Base-by-base conservation (phyloP, 2,888 invertebrate species). In the Caenorhabditis afra region DNA sequence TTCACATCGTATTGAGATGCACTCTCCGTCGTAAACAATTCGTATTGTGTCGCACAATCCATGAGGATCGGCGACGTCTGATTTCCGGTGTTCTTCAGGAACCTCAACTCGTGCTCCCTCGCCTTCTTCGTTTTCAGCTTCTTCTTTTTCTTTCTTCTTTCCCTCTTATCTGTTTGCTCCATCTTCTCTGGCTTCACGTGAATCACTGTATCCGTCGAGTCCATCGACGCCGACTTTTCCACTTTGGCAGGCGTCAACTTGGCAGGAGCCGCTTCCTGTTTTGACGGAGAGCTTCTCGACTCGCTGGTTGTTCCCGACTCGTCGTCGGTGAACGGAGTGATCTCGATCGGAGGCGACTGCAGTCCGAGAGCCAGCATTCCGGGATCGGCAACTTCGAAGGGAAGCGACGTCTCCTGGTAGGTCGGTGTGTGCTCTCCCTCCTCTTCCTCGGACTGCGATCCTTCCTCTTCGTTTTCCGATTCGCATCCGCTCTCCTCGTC, bases 21-120 rank as follows among this genome's bases (percentile, higher is more conserved):
- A 57, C 45, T 74, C 12, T 75, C 45, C 4, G 45, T 22, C 14
- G 65, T 65, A n/a, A 59, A 59, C 4, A 70, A 37, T n/a, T 80
- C 75, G 29, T 80, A 75, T 53, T 80, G 79, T 4, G 71, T 73
- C 0, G 71, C 39, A 18, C 57, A 66, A 14, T 78, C 78, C 39
- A 61, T 18, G 1, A 57, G 61, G 3, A 66, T 29, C 0, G 62
- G 52, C 7, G 53, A 55, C 7, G 73, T 73, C 49, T 76, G 84
- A 53, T 81, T 80, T 23, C 79, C 82, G 45, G 66, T 68, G 55
- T 76, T 78, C 35, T 79, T 83, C 78, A 84, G 68, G 58, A 84
- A 84, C 52, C 84, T 45, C 35, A 84, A 58, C 49, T 74, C 79
- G 37, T 71, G 67, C 10, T 70, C 57, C 44, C 70, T 18, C 12